A percentile compares a stretch with the other conserved stretches of the same genome.
These are phyloP conservation scores for Graphium colonna DNA, from an alignment of 2,888 invertebrate genomes.

Conservation along the genomic window DNA sequence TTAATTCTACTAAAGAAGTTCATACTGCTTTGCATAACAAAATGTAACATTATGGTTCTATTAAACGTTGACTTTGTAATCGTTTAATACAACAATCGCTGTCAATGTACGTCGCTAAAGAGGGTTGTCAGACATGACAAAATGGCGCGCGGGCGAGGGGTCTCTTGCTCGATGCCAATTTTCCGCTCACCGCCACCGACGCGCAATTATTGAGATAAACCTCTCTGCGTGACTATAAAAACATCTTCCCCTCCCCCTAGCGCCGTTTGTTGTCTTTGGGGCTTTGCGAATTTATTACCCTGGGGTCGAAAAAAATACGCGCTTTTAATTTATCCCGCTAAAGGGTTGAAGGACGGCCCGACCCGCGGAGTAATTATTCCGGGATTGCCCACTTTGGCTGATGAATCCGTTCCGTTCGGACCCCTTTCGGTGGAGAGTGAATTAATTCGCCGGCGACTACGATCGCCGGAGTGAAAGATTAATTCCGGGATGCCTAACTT, in stretches of 20 bases:
- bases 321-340: conserved; percentile 81
- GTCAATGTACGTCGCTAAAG: conserved; percentile 30
- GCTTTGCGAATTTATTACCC: conserved; percentile 75
- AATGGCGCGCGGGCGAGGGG: conserved; percentile 32
- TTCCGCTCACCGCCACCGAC: conserved; percentile 78
- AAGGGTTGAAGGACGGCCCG: conserved; percentile 78
- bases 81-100: conserved; percentile 10
- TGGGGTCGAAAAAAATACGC: conserved; percentile 77
- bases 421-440: conserved; percentile 65
- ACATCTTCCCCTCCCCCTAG: conserved; percentile 72
- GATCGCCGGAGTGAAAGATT: conserved; percentile 65
- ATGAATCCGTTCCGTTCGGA: conserved; percentile 72
- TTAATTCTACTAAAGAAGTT: too few relatives aligned
- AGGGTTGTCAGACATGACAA: conserved; percentile 33
- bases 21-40: not conserved
- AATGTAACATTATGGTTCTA: not conserved
- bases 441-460: conserved; percentile 65
- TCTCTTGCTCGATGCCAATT: conserved; percentile 68
- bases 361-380: conserved; percentile 78
- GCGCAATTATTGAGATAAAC: conserved; percentile 80
- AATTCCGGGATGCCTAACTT: conserved; percentile 55
- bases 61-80: conserved; percentile 6
- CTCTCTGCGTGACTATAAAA: conserved; percentile 79
- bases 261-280: conserved; percentile 77
- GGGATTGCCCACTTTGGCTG: conserved; percentile 78